A percentile compares a stretch with the other conserved stretches of the same genome.
phyloP scores from a whole-genome alignment of 1,140 invertebrate species.

The Leptinotarsa texana region DNA sequence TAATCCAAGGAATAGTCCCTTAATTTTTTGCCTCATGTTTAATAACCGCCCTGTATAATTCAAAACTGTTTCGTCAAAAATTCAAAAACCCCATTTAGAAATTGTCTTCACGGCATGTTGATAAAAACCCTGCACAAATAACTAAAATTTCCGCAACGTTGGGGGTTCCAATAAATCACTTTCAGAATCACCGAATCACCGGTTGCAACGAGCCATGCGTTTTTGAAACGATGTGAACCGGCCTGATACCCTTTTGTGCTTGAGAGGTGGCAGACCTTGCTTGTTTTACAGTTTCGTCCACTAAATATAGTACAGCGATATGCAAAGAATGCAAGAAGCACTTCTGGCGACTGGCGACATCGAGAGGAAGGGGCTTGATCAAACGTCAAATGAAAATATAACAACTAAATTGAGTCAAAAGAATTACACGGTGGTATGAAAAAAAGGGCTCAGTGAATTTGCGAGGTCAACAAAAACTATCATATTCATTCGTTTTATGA shows the following conservation, averaged over 20 bases:
- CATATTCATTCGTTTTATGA: no score
- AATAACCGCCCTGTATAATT: no score
- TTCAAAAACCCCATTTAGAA: no score
- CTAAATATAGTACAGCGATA: constrained; percentile 5
- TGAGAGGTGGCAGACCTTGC: background rate
- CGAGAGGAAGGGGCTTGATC: background rate
- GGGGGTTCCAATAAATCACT: constrained; percentile 2
- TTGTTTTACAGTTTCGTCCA: constrained; percentile 1
- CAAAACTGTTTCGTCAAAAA: no score
- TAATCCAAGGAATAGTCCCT: no score
- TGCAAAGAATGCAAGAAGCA: background rate
- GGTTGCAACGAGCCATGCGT: constrained; percentile 1
- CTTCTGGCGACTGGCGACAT: constrained; percentile 4
- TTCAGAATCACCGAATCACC: background rate
- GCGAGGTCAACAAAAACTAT: no score
- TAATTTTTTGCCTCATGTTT: no score
- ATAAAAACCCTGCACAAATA: background rate
- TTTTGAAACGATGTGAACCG: constrained; percentile 1
- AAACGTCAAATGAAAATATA: background rate
- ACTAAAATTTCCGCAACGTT: constrained; percentile 2
- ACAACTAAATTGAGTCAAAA: no score
- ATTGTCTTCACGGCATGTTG: background rate
- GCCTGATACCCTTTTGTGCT: background rate
- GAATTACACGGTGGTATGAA: no score
- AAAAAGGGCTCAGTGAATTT: no score